phyloP scores from a whole-genome alignment of 2,797 vertebrate species.

The Hipposideros larvatus region DNA sequence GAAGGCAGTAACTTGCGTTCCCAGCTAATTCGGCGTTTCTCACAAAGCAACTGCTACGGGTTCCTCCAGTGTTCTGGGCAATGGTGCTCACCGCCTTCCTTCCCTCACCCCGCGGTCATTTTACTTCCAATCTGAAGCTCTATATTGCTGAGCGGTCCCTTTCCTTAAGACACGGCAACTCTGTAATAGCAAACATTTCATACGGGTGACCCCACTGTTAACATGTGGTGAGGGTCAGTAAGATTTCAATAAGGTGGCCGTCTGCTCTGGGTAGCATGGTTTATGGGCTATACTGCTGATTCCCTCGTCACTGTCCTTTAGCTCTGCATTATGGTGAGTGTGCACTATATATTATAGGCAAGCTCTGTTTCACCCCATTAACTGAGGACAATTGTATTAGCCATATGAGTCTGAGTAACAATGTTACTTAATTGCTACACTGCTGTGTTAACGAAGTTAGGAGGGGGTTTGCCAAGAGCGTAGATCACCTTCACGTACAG shows the following conservation, averaged over 20 bases:
- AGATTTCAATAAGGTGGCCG: background rate
- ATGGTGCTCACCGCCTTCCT: background rate
- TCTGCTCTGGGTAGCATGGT: background rate
- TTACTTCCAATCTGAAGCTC: slow-evolving; percentile 59
- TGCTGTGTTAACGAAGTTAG: slow-evolving; percentile 77
- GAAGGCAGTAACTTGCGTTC: background rate
- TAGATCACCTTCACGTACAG: slow-evolving; percentile 80
- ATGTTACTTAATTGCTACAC: slow-evolving; percentile 77
- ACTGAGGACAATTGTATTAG: slow-evolving; percentile 77
- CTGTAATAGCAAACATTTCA: background rate
- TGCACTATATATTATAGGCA: slow-evolving; percentile 28
- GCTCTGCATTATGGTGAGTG: slow-evolving; percentile 41
- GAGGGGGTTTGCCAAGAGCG: slow-evolving; percentile 58
- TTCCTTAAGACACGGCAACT: slow-evolving; percentile 10
- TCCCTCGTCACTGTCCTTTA: background rate
- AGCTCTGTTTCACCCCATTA: slow-evolving; percentile 79
- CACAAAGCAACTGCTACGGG: background rate
- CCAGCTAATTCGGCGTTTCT: background rate
- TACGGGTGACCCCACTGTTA: background rate
- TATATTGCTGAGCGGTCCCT: background rate
- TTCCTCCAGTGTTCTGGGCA: background rate
- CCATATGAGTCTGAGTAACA: slow-evolving; percentile 72
- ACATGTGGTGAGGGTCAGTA: background rate
- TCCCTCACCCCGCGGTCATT: slow-evolving; percentile 30
- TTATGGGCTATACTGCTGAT: background rate